Conservation (phyloP, 2,113 vertebrate genomes). For the Campylomormyrus tamandua region DNA sequence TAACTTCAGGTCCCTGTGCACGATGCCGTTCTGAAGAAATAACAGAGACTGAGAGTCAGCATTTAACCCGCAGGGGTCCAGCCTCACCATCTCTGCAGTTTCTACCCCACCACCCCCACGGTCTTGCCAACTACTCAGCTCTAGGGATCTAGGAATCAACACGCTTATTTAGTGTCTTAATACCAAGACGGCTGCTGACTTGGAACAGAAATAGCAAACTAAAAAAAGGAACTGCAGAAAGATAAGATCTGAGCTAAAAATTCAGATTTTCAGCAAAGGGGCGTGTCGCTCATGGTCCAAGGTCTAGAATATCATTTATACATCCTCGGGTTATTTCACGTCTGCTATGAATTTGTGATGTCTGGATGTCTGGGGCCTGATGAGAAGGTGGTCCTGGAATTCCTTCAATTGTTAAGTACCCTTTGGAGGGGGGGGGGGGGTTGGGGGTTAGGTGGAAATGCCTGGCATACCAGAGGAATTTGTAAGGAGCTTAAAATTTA, state of each 20-base stretch:
- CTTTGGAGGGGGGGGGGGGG: slow-evolving; percentile 42
- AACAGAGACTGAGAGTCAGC: neutral
- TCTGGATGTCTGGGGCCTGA: neutral
- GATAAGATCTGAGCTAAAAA: neutral
- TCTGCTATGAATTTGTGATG: too few relatives aligned
- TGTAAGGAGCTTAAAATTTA: slow-evolving; percentile 31
- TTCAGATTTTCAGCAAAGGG: neutral
- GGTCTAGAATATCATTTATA: neutral
- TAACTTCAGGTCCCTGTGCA: slow-evolving; percentile 92
- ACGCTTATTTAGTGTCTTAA: neutral
- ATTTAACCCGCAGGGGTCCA: too few relatives aligned
- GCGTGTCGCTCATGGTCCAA: neutral
- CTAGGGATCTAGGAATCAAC: neutral
- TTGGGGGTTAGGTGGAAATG: slow-evolving; percentile 42
- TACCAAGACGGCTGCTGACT: neutral
- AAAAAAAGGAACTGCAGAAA: neutral
- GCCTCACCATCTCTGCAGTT: neutral
- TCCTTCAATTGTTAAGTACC: slow-evolving; percentile 48
- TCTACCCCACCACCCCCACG: neutral
- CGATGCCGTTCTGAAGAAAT: slow-evolving; percentile 76
- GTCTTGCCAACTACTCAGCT: neutral
- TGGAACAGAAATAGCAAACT: neutral
- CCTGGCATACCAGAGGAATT: slow-evolving; percentile 34
- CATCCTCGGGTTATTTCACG: neutral
- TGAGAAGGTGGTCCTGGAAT: slow-evolving; percentile 34